Conservation (phyloP, 2,888 invertebrate genomes). For the Pammene fasciana region DNA sequence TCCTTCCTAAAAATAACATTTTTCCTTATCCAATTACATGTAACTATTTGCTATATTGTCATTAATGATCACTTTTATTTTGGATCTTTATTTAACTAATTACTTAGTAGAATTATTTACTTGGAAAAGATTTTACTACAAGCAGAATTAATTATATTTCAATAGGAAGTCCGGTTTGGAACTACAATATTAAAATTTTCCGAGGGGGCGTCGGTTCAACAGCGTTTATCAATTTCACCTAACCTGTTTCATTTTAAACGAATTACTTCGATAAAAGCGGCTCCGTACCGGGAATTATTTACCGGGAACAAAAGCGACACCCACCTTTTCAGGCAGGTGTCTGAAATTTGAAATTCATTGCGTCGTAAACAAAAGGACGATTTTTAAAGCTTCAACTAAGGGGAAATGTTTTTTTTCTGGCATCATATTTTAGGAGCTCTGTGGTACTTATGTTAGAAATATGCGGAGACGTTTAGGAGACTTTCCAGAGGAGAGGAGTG, state of each 20-base stretch:
- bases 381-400: constrained; percentile 63
- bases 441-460: constrained; percentile 9
- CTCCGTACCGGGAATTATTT: constrained; percentile 62
- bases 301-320: constrained; percentile 67
- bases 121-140: background rate
- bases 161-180: constrained; percentile 16
- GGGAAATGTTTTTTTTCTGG: constrained; percentile 52
- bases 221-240: constrained; percentile 66
- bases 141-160: constrained; percentile 12
- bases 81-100: background rate
- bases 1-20: background rate
- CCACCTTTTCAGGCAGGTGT: constrained; percentile 68
- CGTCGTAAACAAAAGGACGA: constrained; percentile 72
- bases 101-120: background rate
- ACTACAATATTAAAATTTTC: constrained; percentile 30
- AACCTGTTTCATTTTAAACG: constrained; percentile 65
- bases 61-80: too few species aligned
- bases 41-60: background rate
- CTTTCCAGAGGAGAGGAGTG: background rate
- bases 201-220: constrained; percentile 44
- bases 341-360: constrained; percentile 74
- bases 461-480: background rate
- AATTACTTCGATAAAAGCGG: constrained; percentile 65
- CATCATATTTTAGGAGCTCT: constrained; percentile 56
- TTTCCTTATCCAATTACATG: background rate